A percentile compares a stretch with the other conserved stretches of the same genome.
phyloP scores from a whole-genome alignment of 1,140 invertebrate genomes.

The Tribolium madens region DNA sequence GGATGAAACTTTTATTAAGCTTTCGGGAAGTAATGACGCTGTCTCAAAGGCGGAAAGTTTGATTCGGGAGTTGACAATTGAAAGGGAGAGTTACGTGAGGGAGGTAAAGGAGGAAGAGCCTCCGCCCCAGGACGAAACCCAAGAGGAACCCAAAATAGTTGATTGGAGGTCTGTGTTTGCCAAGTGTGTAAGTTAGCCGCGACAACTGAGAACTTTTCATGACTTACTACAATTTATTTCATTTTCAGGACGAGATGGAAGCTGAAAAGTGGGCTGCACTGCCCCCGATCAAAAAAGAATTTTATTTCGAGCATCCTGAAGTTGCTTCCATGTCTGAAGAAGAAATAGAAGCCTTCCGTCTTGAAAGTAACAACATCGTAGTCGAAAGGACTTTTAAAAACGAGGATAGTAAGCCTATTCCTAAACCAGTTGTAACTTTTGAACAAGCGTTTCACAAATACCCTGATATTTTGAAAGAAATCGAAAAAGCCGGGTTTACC shows the following conservation, averaged over 20 bases:
- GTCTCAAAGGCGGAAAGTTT: constrained; percentile 69
- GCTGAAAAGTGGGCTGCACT: constrained; percentile 73
- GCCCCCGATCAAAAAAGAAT: constrained; percentile 81
- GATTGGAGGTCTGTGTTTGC: constrained; percentile 64
- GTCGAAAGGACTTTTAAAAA: constrained; percentile 66
- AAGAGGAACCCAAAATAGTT: constrained; percentile 55
- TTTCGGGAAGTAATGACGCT: constrained; percentile 69
- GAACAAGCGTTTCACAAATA: constrained; percentile 86
- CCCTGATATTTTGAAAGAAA: constrained; percentile 86
- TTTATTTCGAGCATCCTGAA: constrained; percentile 84
- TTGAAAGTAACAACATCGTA: constrained; percentile 78
- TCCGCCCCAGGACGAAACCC: background rate
- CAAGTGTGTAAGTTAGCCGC: constrained; percentile 50
- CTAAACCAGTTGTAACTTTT: constrained; percentile 87
- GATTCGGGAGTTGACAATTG: constrained; percentile 63
- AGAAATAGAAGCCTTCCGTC: constrained; percentile 74
- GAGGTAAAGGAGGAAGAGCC: constrained; percentile 8
- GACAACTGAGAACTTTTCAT: background rate
- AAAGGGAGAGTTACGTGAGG: constrained; percentile 26
- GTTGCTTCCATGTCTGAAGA: constrained; percentile 74
- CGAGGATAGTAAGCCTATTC: constrained; percentile 70
- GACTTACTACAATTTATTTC: constrained; percentile 47
- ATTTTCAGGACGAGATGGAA: constrained; percentile 68
- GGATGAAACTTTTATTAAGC: constrained; percentile 66
- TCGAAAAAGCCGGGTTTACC: constrained; percentile 84